A percentile compares a stretch with the other conserved stretches of the same genome.
phyloP scores from a whole-genome alignment of 2,888 invertebrate species.

The Tiliacea aurago region DNA sequence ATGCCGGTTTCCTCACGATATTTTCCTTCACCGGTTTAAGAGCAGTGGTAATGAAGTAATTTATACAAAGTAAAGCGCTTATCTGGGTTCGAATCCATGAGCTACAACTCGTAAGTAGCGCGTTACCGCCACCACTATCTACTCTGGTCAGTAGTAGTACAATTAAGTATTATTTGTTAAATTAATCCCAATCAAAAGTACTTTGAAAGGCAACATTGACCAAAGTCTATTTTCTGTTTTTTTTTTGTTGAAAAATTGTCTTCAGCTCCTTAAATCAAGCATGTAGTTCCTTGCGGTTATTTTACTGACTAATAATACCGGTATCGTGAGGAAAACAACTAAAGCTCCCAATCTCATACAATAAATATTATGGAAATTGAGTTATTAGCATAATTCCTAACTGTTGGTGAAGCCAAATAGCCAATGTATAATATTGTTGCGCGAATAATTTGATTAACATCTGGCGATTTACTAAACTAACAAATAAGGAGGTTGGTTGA shows the following conservation, averaged over 20 bases:
- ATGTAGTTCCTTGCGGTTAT: neutral
- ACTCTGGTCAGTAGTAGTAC: neutral
- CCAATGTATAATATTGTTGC: constrained; percentile 18
- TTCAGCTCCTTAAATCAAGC: neutral
- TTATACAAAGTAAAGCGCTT: no score
- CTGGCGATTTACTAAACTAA: constrained; percentile 24
- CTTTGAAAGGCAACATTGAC: no score
- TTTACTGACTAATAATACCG: constrained; percentile 4
- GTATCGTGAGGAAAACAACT: constrained; percentile 34
- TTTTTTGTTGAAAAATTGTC: neutral
- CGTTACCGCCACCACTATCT: no score
- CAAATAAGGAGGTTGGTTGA: constrained; percentile 2
- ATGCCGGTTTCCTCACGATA: no score
- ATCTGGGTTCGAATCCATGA: no score
- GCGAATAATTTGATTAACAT: constrained; percentile 40
- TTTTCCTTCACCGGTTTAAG: no score
- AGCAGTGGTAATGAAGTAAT: no score
- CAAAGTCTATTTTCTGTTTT: neutral
- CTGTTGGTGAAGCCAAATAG: constrained; percentile 4
- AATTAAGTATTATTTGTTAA: neutral
- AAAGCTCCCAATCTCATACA: constrained; percentile 36
- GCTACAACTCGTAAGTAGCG: no score
- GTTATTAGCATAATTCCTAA: constrained; percentile 50
- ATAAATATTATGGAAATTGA: constrained; percentile 57
- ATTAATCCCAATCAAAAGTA: no score